Percentiles rank a stretch among this genome's conserved stretches.
These are phyloP conservation scores for Drosophila setosimentum DNA, from an alignment of 2,888 invertebrate genomes.

Conservation along the genomic window DNA sequence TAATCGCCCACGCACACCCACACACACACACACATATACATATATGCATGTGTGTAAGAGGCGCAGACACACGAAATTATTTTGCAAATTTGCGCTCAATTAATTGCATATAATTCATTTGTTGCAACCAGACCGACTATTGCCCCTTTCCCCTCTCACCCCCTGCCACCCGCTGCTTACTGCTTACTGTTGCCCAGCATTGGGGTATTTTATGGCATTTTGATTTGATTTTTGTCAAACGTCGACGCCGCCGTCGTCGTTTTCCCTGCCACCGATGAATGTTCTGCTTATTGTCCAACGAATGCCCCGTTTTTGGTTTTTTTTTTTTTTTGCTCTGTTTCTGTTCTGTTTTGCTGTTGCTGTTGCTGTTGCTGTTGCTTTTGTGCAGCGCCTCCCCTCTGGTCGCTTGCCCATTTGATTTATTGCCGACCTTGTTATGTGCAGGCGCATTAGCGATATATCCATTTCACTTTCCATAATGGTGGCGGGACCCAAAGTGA, in stretches of 20 bases:
- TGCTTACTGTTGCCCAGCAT: constrained; percentile 21
- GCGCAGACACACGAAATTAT: constrained; percentile 75
- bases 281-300: constrained; percentile 29
- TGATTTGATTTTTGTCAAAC: constrained; percentile 81
- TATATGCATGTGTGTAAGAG: constrained; percentile 7
- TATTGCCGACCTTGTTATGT: constrained; percentile 85
- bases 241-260: constrained; percentile 25
- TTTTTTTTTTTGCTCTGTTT: not conserved
- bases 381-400: constrained; percentile 41
- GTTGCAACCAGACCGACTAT: constrained; percentile 41
- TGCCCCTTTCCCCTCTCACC: not conserved
- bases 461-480: constrained; percentile 85
- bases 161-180: not conserved
- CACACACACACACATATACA: constrained; percentile 23
- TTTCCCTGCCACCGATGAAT: constrained; percentile 9
- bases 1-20: constrained; percentile 48
- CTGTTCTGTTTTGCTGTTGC: not conserved
- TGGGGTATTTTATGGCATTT: constrained; percentile 81
- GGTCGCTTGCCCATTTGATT: constrained; percentile 78
- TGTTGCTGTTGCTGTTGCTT: constrained; percentile 15
- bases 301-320: constrained; percentile 46
- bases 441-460: constrained; percentile 84
- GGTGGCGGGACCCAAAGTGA: constrained; percentile 72
- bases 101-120: constrained; percentile 84
- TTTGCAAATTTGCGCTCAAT: constrained; percentile 83